phyloP scores from a whole-genome alignment of 2,797 vertebrate species.

The Holocentrus rufus region DNA sequence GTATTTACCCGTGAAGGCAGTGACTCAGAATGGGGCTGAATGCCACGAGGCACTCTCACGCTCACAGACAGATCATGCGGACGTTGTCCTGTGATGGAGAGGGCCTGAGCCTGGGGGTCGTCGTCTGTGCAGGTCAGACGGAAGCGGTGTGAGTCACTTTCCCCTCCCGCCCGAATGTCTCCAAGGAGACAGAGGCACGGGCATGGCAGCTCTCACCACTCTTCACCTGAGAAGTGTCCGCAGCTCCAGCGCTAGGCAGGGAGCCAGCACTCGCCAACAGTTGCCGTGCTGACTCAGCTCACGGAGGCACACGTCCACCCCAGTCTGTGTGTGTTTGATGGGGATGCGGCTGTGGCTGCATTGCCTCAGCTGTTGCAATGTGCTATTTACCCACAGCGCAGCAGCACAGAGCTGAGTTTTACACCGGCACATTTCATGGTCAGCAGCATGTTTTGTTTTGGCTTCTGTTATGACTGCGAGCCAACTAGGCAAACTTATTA shows the following conservation, averaged over 20 bases:
- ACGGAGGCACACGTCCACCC: slow-evolving; percentile 26
- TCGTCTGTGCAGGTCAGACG: slow-evolving; percentile 33
- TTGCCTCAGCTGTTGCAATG: slow-evolving; percentile 17
- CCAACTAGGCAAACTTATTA: slow-evolving; percentile 28
- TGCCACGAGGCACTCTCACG: not conserved
- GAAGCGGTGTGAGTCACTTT: slow-evolving; percentile 37
- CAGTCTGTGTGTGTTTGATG: slow-evolving; percentile 7
- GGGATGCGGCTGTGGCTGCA: slow-evolving; percentile 3
- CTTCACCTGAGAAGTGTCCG: slow-evolving; percentile 52
- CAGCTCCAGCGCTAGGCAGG: slow-evolving; percentile 45
- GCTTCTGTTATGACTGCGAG: slow-evolving; percentile 20
- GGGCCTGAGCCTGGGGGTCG: slow-evolving; percentile 24
- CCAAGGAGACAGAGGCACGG: slow-evolving; percentile 34
- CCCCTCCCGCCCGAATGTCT: slow-evolving; percentile 29
- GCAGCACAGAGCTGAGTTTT: not conserved
- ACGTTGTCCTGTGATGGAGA: slow-evolving; percentile 22
- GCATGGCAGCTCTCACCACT: slow-evolving; percentile 48
- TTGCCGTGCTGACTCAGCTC: slow-evolving; percentile 57
- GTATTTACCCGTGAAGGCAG: not conserved
- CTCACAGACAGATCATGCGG: not conserved
- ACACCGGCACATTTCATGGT: not conserved
- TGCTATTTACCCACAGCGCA: slow-evolving; percentile 34
- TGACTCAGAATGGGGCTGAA: not conserved
- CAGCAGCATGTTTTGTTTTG: no score
- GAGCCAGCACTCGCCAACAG: slow-evolving; percentile 46